phyloP scores from a whole-genome alignment of 2,113 vertebrate genomes.

The Tylochromis polylepis region DNA sequence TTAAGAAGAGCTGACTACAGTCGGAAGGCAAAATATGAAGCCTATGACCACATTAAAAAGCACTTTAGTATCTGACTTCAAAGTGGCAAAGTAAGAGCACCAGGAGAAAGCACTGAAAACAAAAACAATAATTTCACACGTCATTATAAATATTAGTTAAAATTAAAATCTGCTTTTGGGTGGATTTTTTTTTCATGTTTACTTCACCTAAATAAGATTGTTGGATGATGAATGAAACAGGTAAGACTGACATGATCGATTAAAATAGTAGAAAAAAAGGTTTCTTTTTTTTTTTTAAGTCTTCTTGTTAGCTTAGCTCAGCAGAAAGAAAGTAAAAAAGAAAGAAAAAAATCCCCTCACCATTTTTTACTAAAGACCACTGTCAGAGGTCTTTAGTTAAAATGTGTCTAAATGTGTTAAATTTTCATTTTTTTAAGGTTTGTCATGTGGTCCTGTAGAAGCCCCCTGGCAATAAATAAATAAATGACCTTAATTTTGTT shows the following conservation, averaged over 20 bases:
- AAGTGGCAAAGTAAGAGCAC: constrained; percentile 59
- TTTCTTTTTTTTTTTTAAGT: background rate
- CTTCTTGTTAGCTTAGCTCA: background rate
- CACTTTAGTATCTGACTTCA: constrained; percentile 77
- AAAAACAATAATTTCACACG: constrained; percentile 75
- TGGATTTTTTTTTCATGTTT: constrained; percentile 55
- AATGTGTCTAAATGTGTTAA: background rate
- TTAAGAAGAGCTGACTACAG: constrained; percentile 69
- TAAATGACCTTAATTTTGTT: background rate
- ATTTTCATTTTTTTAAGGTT: background rate
- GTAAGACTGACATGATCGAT: background rate
- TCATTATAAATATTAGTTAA: constrained; percentile 74
- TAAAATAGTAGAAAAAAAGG: background rate
- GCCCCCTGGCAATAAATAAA: background rate
- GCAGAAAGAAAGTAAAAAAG: background rate
- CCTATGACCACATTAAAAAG: constrained; percentile 76
- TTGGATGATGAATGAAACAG: constrained; percentile 35
- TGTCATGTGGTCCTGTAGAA: background rate
- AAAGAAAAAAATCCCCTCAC: background rate
- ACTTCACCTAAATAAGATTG: constrained; percentile 46
- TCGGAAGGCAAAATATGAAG: constrained; percentile 66
- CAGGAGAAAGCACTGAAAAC: constrained; percentile 54
- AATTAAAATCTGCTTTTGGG: constrained; percentile 61
- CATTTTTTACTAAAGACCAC: background rate
- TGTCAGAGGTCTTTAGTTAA: background rate